Percentiles rank a stretch among this genome's conserved stretches.
Evolutionary conservation across 2,797 vertebrate species (phyloP).

Genomic region (Bucorvus abyssinicus): DNA sequence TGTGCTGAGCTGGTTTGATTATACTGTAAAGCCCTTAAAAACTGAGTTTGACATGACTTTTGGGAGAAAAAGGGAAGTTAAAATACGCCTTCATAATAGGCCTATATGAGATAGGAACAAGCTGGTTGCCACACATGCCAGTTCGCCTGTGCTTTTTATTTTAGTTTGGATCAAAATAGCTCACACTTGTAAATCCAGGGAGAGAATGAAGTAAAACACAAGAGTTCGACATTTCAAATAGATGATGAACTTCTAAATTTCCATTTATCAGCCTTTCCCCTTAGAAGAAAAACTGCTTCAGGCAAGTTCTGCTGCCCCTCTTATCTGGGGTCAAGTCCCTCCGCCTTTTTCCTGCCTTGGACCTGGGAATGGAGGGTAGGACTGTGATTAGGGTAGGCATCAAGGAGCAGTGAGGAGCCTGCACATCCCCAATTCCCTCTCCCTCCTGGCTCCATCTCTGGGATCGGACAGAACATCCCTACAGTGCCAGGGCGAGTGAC

Average conservation of each 20-base stretch:
- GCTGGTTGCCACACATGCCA: neutral
- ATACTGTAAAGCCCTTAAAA: neutral
- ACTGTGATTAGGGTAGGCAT: neutral
- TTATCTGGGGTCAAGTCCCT: neutral
- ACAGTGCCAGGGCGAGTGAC: neutral
- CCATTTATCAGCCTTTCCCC: neutral
- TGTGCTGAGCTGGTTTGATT: conserved; percentile 12
- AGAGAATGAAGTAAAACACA: neutral
- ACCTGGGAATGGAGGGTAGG: neutral
- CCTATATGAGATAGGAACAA: neutral
- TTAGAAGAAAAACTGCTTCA: neutral
- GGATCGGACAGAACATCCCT: neutral
- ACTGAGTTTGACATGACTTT: conserved; percentile 13
- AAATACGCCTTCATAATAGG: conserved; percentile 5
- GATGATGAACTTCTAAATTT: neutral
- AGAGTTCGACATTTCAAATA: conserved; percentile 8
- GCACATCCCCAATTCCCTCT: neutral
- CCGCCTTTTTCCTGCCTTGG: neutral
- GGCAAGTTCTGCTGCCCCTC: neutral
- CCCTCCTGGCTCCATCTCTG: neutral
- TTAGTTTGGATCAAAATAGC: conserved; percentile 8
- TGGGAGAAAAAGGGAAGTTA: neutral
- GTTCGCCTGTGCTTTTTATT: conserved; percentile 3
- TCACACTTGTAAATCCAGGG: neutral
- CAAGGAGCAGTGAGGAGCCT: neutral